Evolutionary conservation across 2,113 vertebrate genomes (phyloP).

Genomic region (Crotophaga sulcirostris): DNA sequence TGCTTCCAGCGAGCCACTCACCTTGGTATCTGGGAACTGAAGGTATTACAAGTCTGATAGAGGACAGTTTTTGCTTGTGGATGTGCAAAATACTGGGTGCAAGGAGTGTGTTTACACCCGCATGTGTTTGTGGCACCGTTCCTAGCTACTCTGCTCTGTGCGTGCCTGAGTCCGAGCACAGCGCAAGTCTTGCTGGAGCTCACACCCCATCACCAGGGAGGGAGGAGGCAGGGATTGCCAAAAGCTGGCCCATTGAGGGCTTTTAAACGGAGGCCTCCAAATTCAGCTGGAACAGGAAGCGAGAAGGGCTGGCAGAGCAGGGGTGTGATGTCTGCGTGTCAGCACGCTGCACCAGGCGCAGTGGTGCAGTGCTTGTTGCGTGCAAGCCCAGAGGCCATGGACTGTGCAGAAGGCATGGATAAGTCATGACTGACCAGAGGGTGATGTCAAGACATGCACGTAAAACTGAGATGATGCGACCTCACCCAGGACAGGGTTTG

Average conservation of each 20-base stretch:
- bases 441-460: background rate
- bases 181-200: background rate
- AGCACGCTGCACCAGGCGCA: background rate
- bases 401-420: background rate
- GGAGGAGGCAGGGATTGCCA: background rate
- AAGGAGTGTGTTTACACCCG: background rate
- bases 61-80: background rate
- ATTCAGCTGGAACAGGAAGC: background rate
- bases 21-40: background rate
- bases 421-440: background rate
- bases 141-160: background rate
- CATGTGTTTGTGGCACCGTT: rapidly evolving
- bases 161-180: background rate
- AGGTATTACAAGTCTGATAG: background rate
- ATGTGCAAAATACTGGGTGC: background rate
- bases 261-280: background rate
- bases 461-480: background rate
- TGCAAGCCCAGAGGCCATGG: background rate
- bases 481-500: background rate
- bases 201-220: background rate
- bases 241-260: background rate
- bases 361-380: background rate
- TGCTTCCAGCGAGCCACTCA: background rate
- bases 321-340: background rate
- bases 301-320: background rate